Base-by-base conservation (phyloP, 2,797 vertebrate genomes). In the Spinibarbus caldwelli region DNA sequence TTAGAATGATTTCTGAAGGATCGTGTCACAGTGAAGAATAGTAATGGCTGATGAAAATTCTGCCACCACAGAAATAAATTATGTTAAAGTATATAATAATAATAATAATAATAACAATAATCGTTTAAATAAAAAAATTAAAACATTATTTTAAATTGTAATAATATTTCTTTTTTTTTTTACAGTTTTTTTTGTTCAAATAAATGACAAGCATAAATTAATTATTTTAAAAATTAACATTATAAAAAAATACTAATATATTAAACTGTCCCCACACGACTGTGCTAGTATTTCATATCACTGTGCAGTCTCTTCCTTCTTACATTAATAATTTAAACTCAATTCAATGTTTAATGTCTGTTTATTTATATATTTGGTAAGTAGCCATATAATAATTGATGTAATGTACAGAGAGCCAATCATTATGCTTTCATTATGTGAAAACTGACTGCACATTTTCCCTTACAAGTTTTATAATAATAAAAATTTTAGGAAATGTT, bases 341-440 rank as follows among this genome's bases (percentile, higher is more conserved):
- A 6, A 23, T 19, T 79, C 9, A 47, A 23, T 79, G 31, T 66
- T 79, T 47, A 43, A 79, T 64, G 41, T 14, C 2, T 10, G 6
- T 66, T 66, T 79, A 66, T 79, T 66, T 31, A 79, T 47, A 62
- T 7, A 79, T 64, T 31, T 79, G 41, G 41, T 23, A 79, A 45
- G 15, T 31, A 21, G 17, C 59, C 4, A 38, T 57, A 23, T 49
- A 73, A 70, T 41, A 19, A 54, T n/a, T 45, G 21, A 21, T 29
- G 38, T 45, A 64, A 64, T 45, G 77, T 29, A 43, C 36, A 31
- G n/a, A 31, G 3, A 11, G 19, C 2, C 0, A 1, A 14, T 79
- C 11, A 21, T 47, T 47, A 31, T 26, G 14, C 34, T 41, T 17
- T n/a, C n/a, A n/a, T n/a, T n/a, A n/a, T 14, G 5, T 70, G 9